Base-by-base conservation (phyloP, 2,113 vertebrate species). In the Raja brachyura region DNA sequence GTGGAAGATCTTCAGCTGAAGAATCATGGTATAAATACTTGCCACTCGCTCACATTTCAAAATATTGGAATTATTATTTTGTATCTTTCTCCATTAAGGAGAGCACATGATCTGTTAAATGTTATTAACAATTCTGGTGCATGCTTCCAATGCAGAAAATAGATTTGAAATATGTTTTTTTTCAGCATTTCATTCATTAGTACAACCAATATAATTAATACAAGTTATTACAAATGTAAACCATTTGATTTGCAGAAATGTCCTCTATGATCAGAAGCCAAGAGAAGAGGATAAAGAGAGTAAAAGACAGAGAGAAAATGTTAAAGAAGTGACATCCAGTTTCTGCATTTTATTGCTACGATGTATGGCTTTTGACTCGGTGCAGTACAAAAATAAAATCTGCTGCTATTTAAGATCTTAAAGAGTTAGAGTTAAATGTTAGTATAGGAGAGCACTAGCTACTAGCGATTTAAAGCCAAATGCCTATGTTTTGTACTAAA, bases 241-340 rank as follows among this genome's bases (percentile, higher is more conserved):
- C 61, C 28, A 66, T 88, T 88, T 88, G 28, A 61, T 95, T 96
- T 96, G 93, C 95, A 97, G 97, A 95, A 94, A 94, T 59, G 78
- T 95, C 95, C 78, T 95, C 95, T 54, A 93, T 95, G 95, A 94
- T 94, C 88, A 96, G 95, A 95, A 94, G 93, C 93, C 95, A 94
- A 94, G 94, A 95, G 81, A 95, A 93, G 83, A 96, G 95, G 90
- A 95, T 92, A 93, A 96, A 95, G 93, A 96, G 95, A 94, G 94
- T 94, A 75, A 96, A 96, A 94, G 95, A 95, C 94, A 95, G 96
- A 93, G 93, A 95, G 93, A 95, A 94, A 93, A 95, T 95, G 94
- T 94, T 95, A n/a, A 94, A 93, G 5, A 96, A 95, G 93, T 95
- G 94, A 96, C 63, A n/a, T 77, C 0, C 0, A 76, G 74, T 93